Evolutionary conservation across 2,113 vertebrate species (phyloP).

Genomic region (Ciconia maguari): DNA sequence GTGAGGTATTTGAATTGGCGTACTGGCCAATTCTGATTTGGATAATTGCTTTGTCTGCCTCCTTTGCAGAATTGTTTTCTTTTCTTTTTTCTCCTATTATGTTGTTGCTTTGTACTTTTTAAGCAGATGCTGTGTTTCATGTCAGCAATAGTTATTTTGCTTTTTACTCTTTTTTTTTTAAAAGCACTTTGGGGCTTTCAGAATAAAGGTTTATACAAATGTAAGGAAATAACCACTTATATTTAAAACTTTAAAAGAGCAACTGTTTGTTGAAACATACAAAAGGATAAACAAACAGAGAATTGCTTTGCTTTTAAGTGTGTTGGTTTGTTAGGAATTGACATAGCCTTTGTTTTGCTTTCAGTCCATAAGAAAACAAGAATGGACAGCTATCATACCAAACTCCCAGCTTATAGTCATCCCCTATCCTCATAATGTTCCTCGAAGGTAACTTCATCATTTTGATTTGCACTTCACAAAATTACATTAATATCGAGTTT

Average conservation of each 20-base stretch:
- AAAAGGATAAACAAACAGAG: neutral
- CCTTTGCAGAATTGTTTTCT: neutral
- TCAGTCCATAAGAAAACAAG: constrained; percentile 85
- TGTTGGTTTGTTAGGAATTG: neutral
- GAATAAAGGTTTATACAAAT: neutral
- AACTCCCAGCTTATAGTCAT: constrained; percentile 99
- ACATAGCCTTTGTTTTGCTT: constrained; percentile 34
- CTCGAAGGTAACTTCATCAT: constrained; percentile 81
- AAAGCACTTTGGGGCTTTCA: neutral
- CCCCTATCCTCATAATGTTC: constrained; percentile 88
- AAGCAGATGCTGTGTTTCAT: neutral
- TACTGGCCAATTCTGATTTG: neutral
- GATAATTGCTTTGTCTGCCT: neutral
- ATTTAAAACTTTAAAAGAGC: neutral
- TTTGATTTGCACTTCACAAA: constrained; percentile 4
- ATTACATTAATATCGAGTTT: neutral
- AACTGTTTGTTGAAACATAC: neutral
- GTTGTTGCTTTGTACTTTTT: neutral
- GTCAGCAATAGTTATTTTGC: neutral
- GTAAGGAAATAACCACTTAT: neutral
- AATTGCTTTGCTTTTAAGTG: neutral
- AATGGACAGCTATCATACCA: constrained; percentile 98
- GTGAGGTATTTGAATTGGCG: neutral
- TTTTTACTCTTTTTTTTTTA: neutral
- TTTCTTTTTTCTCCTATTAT: neutral